Percentiles rank a stretch among this genome's conserved stretches.
These are phyloP conservation scores for Pseudococcus jackbeardsleyi DNA, from an alignment of 2,888 invertebrate species.

Conservation along the genomic window DNA sequence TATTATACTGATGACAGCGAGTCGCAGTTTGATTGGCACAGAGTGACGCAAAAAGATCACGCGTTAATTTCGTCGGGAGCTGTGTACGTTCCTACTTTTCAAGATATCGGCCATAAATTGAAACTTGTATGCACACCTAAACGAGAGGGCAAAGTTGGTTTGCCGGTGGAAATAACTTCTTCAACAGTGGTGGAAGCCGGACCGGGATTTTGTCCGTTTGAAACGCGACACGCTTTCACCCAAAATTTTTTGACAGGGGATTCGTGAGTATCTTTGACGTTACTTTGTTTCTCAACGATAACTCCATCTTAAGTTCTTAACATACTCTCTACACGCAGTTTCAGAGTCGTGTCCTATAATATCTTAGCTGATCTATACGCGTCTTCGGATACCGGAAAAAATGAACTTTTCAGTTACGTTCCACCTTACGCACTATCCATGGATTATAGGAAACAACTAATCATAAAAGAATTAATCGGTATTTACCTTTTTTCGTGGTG, in stretches of 20 bases:
- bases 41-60: conserved; percentile 68
- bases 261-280: conserved; percentile 72
- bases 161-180: conserved; percentile 75
- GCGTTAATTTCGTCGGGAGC: conserved; percentile 73
- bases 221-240: conserved; percentile 82
- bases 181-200: conserved; percentile 78
- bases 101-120: conserved; percentile 79
- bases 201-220: conserved; percentile 86
- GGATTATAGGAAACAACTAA: conserved; percentile 88
- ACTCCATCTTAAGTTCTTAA: not conserved
- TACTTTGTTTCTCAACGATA: conserved; percentile 62
- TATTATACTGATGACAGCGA: conserved; percentile 75
- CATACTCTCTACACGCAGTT: conserved; percentile 71
- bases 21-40: conserved; percentile 80
- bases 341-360: conserved; percentile 89
- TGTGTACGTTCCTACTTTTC: conserved; percentile 74
- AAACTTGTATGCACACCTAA: conserved; percentile 74
- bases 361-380: conserved; percentile 93
- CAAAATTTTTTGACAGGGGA: conserved; percentile 72
- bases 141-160: conserved; percentile 72
- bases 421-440: conserved; percentile 83
- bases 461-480: conserved; percentile 87
- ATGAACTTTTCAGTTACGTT: conserved; percentile 85
- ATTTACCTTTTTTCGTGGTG: not conserved
- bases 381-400: conserved; percentile 83